Percentiles rank a stretch among this genome's conserved stretches.
These are phyloP conservation scores for Theristus sp. DNA, from an alignment of 2,888 invertebrate genomes.

Conservation along the genomic window DNA sequence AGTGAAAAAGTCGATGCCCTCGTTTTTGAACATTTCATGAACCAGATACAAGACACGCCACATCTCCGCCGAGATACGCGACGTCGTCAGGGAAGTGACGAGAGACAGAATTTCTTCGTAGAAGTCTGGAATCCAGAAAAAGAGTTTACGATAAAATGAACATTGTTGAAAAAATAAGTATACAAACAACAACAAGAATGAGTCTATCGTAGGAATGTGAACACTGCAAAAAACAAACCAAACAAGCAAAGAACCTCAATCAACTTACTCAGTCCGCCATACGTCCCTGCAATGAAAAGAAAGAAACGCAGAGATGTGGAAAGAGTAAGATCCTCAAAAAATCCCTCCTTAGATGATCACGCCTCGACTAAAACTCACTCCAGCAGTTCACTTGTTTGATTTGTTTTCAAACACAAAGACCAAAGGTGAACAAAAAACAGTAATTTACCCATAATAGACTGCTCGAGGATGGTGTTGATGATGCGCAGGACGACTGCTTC, in stretches of 20 bases:
- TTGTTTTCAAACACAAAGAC: too few relatives aligned
- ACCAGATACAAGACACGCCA: conserved; percentile 62
- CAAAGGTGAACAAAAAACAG: not conserved
- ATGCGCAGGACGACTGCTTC: conserved; percentile 81
- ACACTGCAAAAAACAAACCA: not conserved
- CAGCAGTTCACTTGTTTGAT: too few relatives aligned
- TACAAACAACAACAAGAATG: not conserved
- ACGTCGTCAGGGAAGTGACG: conserved; percentile 71
- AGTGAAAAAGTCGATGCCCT: conserved; percentile 75
- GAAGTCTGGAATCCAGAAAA: conserved; percentile 55
- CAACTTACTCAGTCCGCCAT: too few relatives aligned
- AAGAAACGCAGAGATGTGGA: too few relatives aligned
- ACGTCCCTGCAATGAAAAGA: too few relatives aligned
- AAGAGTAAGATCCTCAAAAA: too few relatives aligned
- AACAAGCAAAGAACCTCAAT: too few relatives aligned
- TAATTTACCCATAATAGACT: conserved; percentile 54
- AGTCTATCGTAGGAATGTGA: conserved; percentile 1
- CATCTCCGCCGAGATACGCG: conserved; percentile 72
- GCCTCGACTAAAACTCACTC: too few relatives aligned
- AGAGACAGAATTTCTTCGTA: conserved; percentile 89
- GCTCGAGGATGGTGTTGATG: conserved; percentile 43
- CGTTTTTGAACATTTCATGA: conserved; percentile 51
- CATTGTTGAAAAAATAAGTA: not conserved
- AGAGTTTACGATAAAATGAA: too few relatives aligned
- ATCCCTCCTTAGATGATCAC: too few relatives aligned